Base-by-base conservation (phyloP, 2,888 invertebrate genomes). In the Calliscelio sp. region DNA sequence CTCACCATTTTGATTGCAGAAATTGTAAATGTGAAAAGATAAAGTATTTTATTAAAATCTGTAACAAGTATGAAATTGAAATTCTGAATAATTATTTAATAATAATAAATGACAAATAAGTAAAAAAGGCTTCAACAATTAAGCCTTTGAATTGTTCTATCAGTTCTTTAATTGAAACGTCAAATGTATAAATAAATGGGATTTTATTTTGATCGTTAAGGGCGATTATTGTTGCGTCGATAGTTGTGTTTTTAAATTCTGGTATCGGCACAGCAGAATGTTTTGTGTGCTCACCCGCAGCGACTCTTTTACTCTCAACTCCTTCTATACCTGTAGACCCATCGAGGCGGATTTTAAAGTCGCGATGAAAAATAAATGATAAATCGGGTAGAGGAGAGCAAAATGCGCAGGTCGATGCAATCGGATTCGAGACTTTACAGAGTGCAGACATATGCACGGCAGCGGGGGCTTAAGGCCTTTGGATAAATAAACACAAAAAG, bases 381-480 rank as follows among this genome's bases (percentile, higher is more conserved):
- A 53, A 68, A 49, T 66, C 41, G 78, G 73, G 75, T 57, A 59
- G 77, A 51, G 78, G 71, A 85, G 85, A 82, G 87, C 87, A 89
- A 88, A 68, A 70, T 46, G 68, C 66, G 85, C 86, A 85, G 88
- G 79, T 88, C 91, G 88, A 87, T 89, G 86, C 91, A 88, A 85
- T 94, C 94, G 78, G 94, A 93, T 79, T 94, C 93, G 78, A 91
- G 93, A 57, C 91, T 93, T 86, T 92, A 92, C 88, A 92, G 96
- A 93, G 87, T 87, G 87, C 85, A 85, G 87, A 87, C 88, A 86
- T 84, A 84, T 68, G 86, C 79, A 78, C 82, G 75, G 86, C 84
- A 83, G 84, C 59, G 73, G 75, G 81, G 93, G 75, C 59, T 77
- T 81, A 44, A 85, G 86, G 86, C 84, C 81, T 77, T 28, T 77